These are phyloP conservation scores for Indicator maculatus DNA, from an alignment of 2,113 vertebrate species.

Conservation along the genomic window DNA sequence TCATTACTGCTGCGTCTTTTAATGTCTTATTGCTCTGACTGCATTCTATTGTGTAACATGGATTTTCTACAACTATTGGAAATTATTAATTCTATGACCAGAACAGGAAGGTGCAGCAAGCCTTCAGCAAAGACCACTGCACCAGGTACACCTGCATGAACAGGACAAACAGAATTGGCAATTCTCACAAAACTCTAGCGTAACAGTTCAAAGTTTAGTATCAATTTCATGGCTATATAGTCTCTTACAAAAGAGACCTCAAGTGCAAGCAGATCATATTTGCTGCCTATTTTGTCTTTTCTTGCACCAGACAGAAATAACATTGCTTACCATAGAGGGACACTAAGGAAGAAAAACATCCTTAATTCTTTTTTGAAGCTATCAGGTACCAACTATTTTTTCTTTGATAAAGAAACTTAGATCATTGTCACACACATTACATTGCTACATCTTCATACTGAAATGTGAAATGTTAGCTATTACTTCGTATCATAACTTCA, in stretches of 20 bases:
- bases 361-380: not conserved
- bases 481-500: too few relatives aligned
- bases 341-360: not conserved
- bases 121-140: not conserved
- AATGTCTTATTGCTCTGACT: fast-evolving
- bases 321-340: not conserved
- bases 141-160: not conserved
- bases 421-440: not conserved
- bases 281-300: not conserved
- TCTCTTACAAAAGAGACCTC: not conserved
- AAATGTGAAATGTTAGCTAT: not conserved
- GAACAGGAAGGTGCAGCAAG: not conserved
- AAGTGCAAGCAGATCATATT: not conserved
- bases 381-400: not conserved
- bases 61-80: not conserved
- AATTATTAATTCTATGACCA: not conserved
- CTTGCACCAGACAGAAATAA: not conserved
- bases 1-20: not conserved
- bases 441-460: not conserved
- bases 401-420: not conserved
- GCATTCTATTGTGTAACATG: fast-evolving
- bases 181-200: too few relatives aligned
- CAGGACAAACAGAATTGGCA: not conserved
- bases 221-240: not conserved
- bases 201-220: not conserved